A percentile compares a stretch with the other conserved stretches of the same genome.
Evolutionary conservation across 2,113 vertebrate genomes (phyloP).

Genomic region (Sterna hirundo): DNA sequence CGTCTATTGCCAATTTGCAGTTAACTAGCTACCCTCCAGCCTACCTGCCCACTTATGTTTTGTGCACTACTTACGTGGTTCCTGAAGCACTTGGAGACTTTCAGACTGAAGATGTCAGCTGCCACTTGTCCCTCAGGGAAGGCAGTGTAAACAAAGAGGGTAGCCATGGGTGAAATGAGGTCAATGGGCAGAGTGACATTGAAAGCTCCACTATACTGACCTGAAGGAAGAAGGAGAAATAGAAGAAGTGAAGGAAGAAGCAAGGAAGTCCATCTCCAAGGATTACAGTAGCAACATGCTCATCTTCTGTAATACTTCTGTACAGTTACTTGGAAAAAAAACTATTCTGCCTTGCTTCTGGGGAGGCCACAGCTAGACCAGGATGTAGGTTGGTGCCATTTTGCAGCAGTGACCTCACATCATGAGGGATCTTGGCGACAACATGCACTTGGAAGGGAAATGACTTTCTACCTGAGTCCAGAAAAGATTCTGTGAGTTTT

Average conservation of each 20-base stretch:
- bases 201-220: constrained; percentile 57
- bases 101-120: constrained; percentile 75
- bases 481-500: neutral
- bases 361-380: neutral
- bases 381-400: neutral
- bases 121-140: constrained; percentile 76
- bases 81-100: constrained; percentile 76
- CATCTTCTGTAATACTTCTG: neutral
- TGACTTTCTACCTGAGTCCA: neutral
- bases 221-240: neutral
- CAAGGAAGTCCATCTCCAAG: neutral
- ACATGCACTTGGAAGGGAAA: neutral
- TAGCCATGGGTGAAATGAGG: constrained; percentile 72
- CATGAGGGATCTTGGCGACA: neutral
- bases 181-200: constrained; percentile 52
- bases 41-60: neutral
- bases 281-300: neutral
- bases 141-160: constrained; percentile 76
- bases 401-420: neutral
- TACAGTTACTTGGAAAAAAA: neutral
- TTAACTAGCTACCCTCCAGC: neutral
- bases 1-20: neutral
- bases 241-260: neutral
- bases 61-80: constrained; percentile 73
- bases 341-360: neutral